phyloP scores from a whole-genome alignment of 2,888 invertebrate genomes.

The Ophraella communa region DNA sequence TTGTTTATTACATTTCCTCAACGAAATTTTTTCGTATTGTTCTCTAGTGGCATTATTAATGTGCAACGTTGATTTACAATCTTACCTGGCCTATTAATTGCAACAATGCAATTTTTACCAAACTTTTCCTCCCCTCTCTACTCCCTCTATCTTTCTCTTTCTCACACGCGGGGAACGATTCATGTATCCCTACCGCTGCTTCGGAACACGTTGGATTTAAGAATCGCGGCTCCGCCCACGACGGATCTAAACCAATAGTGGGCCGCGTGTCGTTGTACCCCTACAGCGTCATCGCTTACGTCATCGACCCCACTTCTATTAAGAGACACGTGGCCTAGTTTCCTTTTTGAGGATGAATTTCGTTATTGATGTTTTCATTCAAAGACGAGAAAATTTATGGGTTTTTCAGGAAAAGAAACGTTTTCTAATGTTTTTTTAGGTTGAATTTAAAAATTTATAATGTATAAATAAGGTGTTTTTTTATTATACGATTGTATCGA shows the following conservation, averaged over 20 bases:
- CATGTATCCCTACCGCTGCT: background rate
- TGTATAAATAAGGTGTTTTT: no score
- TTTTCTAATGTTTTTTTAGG: no score
- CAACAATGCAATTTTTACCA: slow-evolving; percentile 2
- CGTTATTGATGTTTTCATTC: background rate
- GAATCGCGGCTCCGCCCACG: background rate
- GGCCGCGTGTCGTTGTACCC: background rate
- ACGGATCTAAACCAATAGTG: background rate
- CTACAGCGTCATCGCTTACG: slow-evolving; percentile 23
- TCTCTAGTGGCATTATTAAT: background rate
- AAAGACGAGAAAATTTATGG: background rate
- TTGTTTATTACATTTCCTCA: no score
- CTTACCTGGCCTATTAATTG: background rate
- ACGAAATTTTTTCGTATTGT: no score
- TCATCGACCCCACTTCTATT: slow-evolving; percentile 9
- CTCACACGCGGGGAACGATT: background rate
- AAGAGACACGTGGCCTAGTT: slow-evolving; percentile 20
- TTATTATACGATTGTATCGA: no score
- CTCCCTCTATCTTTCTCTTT: background rate
- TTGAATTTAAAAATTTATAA: no score
- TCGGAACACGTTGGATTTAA: background rate
- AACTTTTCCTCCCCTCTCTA: background rate
- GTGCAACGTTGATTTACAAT: background rate
- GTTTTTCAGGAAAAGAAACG: no score
- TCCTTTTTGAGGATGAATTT: background rate